A percentile compares a stretch with the other conserved stretches of the same genome.
Conservation (phyloP, 2,888 invertebrate species). For the Drosophila vallismaia region DNA sequence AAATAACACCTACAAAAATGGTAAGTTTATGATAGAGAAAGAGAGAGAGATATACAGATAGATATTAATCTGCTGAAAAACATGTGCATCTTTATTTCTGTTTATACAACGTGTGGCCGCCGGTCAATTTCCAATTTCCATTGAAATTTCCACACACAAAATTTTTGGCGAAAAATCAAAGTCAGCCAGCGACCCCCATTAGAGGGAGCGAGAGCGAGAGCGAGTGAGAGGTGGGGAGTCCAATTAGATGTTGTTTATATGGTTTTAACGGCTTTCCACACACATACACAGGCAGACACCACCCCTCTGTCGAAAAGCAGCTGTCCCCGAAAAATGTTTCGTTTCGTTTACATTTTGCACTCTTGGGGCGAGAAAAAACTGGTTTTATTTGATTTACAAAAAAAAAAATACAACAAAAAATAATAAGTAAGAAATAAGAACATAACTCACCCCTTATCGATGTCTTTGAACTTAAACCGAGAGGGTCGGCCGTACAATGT, state of each 20-base stretch:
- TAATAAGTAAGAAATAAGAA: background rate
- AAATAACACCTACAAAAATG: constrained; percentile 70
- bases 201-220: constrained; percentile 32
- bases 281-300: constrained; percentile 10
- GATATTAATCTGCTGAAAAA: constrained; percentile 9
- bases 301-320: constrained; percentile 48
- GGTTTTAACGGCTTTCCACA: constrained; percentile 50
- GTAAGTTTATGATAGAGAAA: constrained; percentile 54
- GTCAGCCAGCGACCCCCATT: constrained; percentile 40
- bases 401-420: background rate
- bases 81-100: constrained; percentile 31
- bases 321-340: constrained; percentile 28
- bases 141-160: constrained; percentile 46
- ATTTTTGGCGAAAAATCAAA: constrained; percentile 47
- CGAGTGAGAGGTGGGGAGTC: constrained; percentile 20
- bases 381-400: constrained; percentile 27
- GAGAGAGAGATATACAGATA: background rate
- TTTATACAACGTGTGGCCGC: constrained; percentile 55
- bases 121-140: constrained; percentile 37
- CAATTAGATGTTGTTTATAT: constrained; percentile 52
- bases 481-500: constrained; percentile 17
- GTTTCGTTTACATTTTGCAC: constrained; percentile 39
- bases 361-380: constrained; percentile 29
- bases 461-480: constrained; percentile 7
- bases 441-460: constrained; percentile 7